Base-by-base conservation (phyloP, 2,797 vertebrate genomes). In the Thripadectes ignobilis region DNA sequence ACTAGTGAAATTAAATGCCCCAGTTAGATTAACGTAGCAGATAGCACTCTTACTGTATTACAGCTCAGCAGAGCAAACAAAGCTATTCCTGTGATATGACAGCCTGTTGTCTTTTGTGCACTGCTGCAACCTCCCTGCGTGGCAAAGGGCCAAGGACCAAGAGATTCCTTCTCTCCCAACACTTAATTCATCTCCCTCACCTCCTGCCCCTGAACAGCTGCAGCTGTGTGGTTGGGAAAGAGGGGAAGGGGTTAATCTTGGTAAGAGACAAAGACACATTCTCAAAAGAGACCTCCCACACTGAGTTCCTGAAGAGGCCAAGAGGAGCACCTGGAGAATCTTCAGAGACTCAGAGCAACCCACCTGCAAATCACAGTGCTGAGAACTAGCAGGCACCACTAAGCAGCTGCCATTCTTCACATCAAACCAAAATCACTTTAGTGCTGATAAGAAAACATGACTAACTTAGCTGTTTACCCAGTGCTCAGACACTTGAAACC, bases 1-100 rank as follows among this genome's bases (percentile, higher is more conserved):
- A 73, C 51, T 62, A 84, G 48, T 68, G 88, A 96, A 97, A 97
- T 96, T 89, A 92, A 95, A 97, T 87, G 85, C 94, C 85, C 65
- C 63, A 29, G 74, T 82, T 66, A 81, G 79, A 95, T 94, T 86
- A 95, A 61, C 4, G 2, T 29, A 88, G 79, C 83, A 97, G 85
- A 97, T 72, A 97, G 91, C 77, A 57, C 88, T 87, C 82, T 41
- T 74, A 97, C 51, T 86, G 87, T 96, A 95, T 96, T 95, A 91
- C 92, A 93, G 91, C 91, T 94, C 88, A 34, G 89, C 63, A 91
- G 79, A 93, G 59, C 48, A 93, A 92, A 95, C 83, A 95, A 93
- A 90, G 77, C 88, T 61, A 61, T 41, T 86, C 67, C 89, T 94
- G 76, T 92, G 85, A 68, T 27, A 51, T 9, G 80, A 88, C 82